phyloP scores from a whole-genome alignment of 2,888 invertebrate genomes.

The Azorinus chamasolen region DNA sequence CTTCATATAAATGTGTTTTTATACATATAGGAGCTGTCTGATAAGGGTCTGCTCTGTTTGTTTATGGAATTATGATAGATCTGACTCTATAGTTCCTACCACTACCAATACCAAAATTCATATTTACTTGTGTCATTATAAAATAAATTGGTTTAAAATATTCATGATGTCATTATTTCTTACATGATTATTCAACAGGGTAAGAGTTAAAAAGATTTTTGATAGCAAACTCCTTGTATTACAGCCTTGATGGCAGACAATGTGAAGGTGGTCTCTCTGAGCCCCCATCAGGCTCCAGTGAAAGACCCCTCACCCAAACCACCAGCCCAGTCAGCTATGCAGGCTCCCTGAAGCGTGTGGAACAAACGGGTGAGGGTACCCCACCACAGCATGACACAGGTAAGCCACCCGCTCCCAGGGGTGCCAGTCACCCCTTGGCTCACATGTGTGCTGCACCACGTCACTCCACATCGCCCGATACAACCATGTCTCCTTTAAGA shows the following conservation, averaged over 20 bases:
- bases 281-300: constrained; percentile 66
- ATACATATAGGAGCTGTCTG: no score
- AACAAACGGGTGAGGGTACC: constrained; percentile 52
- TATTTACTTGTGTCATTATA: no score
- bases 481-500: constrained; percentile 47
- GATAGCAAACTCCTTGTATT: no score
- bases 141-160: no score
- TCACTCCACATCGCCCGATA: constrained; percentile 19
- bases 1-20: no score
- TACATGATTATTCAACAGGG: no score
- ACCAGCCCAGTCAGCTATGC: constrained; percentile 74
- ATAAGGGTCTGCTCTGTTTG: no score
- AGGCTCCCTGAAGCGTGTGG: constrained; percentile 70
- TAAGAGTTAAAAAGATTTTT: no score
- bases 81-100: no score
- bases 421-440: constrained; percentile 31
- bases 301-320: constrained; percentile 76
- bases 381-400: constrained; percentile 72
- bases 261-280: constrained; percentile 67
- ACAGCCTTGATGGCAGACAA: constrained; percentile 79
- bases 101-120: no score
- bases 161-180: no score
- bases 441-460: constrained; percentile 25
- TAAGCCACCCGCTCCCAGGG: constrained; percentile 71
- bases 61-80: no score